phyloP scores from a whole-genome alignment of 2,113 vertebrate species.

The Turnix velox region DNA sequence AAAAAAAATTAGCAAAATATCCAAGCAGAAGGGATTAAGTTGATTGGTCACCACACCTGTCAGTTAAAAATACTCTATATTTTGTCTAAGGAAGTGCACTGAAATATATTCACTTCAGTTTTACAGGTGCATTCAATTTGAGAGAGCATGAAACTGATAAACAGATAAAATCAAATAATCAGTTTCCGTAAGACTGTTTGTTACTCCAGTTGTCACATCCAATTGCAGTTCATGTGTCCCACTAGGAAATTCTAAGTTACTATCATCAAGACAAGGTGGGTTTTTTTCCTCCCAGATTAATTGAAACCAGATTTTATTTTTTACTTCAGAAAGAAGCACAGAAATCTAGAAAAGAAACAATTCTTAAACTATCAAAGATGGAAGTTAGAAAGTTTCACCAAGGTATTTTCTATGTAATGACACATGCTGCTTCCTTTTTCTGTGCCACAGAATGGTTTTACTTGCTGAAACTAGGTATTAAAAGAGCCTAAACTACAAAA shows the following conservation, averaged over 20 bases:
- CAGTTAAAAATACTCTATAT: not conserved
- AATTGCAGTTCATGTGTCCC: not conserved
- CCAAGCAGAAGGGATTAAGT: not conserved
- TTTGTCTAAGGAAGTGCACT: not conserved
- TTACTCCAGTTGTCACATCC: not conserved
- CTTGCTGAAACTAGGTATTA: not conserved
- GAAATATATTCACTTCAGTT: not conserved
- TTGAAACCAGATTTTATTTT: not conserved
- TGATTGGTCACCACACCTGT: not conserved
- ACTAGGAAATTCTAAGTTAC: not conserved
- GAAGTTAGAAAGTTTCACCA: not conserved
- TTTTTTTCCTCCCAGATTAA: not conserved
- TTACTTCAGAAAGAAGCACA: not conserved
- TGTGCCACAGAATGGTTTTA: not conserved
- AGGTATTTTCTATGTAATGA: not conserved
- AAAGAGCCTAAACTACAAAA: not conserved
- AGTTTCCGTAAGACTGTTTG: not conserved
- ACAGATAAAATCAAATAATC: conserved; percentile 8
- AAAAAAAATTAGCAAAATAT: not conserved
- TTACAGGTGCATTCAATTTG: not conserved
- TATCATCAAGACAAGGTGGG: not conserved
- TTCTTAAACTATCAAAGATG: not conserved
- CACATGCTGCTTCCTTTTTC: not conserved
- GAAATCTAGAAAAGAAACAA: not conserved
- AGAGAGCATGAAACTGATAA: conserved; percentile 23